These are phyloP conservation scores for Coelopa pilipes DNA, from an alignment of 2,888 invertebrate species.

Conservation along the genomic window DNA sequence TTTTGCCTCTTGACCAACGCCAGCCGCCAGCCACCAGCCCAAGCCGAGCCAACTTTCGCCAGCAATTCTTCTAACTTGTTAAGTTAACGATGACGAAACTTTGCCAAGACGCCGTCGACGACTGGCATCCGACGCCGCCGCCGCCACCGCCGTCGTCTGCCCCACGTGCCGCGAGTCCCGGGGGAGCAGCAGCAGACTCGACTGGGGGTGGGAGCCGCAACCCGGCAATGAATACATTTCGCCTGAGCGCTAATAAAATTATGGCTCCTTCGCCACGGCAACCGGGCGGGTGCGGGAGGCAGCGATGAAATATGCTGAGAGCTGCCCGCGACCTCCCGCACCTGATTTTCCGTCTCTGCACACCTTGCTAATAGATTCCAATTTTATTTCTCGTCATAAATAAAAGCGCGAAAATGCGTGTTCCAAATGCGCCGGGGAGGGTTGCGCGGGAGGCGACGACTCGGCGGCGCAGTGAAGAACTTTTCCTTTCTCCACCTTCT, in stretches of 20 bases:
- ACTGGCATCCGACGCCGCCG: no score
- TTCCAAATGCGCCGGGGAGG: not conserved
- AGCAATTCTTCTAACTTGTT: conserved; percentile 43
- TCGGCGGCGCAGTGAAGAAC: no score
- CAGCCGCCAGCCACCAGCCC: not conserved
- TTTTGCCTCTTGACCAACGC: not conserved
- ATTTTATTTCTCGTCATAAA: conserved; percentile 33
- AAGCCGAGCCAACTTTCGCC: conserved; percentile 28
- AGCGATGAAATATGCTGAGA: no score
- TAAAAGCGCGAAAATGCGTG: conserved; percentile 19
- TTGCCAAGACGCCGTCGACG: conserved; percentile 31
- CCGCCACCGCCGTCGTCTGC: no score
- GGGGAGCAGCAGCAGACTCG: not conserved
- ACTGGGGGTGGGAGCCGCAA: not conserved
- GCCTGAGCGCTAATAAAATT: conserved; percentile 49
- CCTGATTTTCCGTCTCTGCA: not conserved
- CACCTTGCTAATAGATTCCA: conserved; percentile 20
- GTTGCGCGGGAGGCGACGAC: no score
- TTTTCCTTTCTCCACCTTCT: no score
- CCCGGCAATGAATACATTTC: conserved; percentile 41
- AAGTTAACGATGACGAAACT: conserved; percentile 41
- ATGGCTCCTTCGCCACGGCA: conserved; percentile 42
- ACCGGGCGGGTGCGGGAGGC: no score
- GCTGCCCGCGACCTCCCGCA: not conserved
- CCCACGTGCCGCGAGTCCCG: no score